Conservation (phyloP, 2,797 vertebrate species). For the Lagorchestes hirsutus region DNA sequence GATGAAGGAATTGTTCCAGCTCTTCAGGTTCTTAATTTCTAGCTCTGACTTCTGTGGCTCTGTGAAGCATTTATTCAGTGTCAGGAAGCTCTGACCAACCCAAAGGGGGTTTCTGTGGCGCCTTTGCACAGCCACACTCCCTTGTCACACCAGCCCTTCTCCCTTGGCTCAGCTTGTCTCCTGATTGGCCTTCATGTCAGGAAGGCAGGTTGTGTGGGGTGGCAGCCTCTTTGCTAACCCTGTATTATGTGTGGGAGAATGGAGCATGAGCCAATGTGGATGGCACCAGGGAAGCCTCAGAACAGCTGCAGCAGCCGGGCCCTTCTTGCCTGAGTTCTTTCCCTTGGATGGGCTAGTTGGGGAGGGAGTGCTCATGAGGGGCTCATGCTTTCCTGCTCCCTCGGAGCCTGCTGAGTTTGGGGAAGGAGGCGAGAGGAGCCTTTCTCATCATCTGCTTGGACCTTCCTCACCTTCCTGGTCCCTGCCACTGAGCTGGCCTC, state of each 20-base stretch:
- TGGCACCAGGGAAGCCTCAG: not conserved
- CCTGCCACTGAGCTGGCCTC: not conserved
- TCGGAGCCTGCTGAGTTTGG: not conserved
- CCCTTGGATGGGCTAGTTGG: not conserved
- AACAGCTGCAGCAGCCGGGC: not conserved
- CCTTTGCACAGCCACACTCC: not conserved
- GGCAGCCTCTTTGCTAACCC: not conserved
- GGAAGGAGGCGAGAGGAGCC: too few relatives aligned
- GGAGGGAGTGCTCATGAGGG: not conserved
- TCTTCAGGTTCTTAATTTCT: not conserved
- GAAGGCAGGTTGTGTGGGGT: not conserved
- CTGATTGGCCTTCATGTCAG: not conserved
- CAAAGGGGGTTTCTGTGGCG: not conserved
- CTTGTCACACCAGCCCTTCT: not conserved
- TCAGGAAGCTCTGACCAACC: not conserved
- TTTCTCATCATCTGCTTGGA: too few relatives aligned
- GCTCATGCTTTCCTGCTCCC: not conserved
- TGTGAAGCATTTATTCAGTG: not conserved
- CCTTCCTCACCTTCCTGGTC: too few relatives aligned
- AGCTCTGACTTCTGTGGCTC: not conserved
- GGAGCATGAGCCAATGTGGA: not conserved
- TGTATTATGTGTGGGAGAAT: not conserved
- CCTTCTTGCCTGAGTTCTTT: not conserved
- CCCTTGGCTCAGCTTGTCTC: not conserved
- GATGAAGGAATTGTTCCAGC: not conserved